Evolutionary conservation across 1,140 invertebrate genomes (phyloP).

Genomic region (Trissolcus basalis): DNA sequence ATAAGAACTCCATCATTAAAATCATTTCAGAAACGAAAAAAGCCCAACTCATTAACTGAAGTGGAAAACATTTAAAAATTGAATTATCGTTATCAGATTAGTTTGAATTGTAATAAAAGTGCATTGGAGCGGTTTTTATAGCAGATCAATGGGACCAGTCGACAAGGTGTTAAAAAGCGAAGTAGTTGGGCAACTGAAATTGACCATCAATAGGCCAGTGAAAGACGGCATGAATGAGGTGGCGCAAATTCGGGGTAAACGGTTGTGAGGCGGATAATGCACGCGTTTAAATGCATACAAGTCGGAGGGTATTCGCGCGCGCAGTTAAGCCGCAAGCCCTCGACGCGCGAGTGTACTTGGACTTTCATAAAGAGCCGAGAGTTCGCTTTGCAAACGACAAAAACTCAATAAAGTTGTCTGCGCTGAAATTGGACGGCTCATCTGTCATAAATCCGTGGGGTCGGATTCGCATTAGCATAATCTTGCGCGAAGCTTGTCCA

Average conservation of each 20-base stretch:
- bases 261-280: slow-evolving; percentile 64
- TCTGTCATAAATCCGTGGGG: slow-evolving; percentile 17
- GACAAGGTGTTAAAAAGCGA: too few relatives aligned
- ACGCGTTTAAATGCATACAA: slow-evolving; percentile 74
- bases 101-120: too few relatives aligned
- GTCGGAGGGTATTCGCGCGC: slow-evolving; percentile 55
- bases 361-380: slow-evolving; percentile 64
- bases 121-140: too few relatives aligned
- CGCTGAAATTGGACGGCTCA: slow-evolving; percentile 56
- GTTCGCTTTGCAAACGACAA: slow-evolving; percentile 48
- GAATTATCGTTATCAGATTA: too few relatives aligned
- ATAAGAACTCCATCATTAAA: too few relatives aligned
- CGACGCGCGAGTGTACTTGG: slow-evolving; percentile 22
- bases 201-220: not conserved
- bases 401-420: slow-evolving; percentile 57
- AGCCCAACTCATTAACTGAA: too few relatives aligned
- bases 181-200: not conserved
- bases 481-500: slow-evolving; percentile 21
- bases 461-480: slow-evolving; percentile 14
- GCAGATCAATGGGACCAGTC: too few relatives aligned
- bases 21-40: too few relatives aligned
- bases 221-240: slow-evolving; percentile 31
- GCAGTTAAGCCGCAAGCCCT: slow-evolving; percentile 45
- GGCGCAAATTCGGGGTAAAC: slow-evolving; percentile 20
- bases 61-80: too few relatives aligned